These are phyloP conservation scores for Nemotelus pantherinus DNA, from an alignment of 2,888 invertebrate species.

Conservation along the genomic window DNA sequence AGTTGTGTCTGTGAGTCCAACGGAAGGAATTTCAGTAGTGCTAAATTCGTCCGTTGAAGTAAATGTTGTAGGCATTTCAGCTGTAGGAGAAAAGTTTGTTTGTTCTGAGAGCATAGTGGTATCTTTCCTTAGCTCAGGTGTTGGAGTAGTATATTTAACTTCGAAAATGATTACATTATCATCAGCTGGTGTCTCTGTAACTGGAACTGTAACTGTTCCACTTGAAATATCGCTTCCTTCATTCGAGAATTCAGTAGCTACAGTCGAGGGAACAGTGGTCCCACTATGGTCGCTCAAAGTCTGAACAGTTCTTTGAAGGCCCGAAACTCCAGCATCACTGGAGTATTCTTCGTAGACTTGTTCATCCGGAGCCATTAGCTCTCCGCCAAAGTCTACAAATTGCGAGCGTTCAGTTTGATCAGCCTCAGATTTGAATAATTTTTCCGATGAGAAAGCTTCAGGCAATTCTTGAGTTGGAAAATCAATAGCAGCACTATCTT, in stretches of 20 bases:
- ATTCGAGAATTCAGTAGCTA: neutral
- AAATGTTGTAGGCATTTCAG: too few relatives aligned
- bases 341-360: neutral
- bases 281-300: neutral
- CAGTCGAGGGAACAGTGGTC: neutral
- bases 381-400: neutral
- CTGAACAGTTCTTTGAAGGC: neutral
- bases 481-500: too few relatives aligned
- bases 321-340: neutral
- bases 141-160: neutral
- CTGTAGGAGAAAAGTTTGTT: too few relatives aligned
- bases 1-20: neutral
- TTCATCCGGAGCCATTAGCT: conserved; percentile 11
- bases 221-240: neutral
- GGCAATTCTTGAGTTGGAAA: neutral
- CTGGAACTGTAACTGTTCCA: neutral
- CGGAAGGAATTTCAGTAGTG: neutral
- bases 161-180: neutral
- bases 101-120: too few relatives aligned
- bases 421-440: neutral
- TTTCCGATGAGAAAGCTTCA: neutral
- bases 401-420: neutral
- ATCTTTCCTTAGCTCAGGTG: too few relatives aligned
- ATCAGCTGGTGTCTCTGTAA: neutral
- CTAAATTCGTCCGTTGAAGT: neutral